Evolutionary conservation across 2,888 invertebrate genomes (phyloP), one percentile per base, ranked within the genome.

Genomic region (Tachina grossa): DNA sequence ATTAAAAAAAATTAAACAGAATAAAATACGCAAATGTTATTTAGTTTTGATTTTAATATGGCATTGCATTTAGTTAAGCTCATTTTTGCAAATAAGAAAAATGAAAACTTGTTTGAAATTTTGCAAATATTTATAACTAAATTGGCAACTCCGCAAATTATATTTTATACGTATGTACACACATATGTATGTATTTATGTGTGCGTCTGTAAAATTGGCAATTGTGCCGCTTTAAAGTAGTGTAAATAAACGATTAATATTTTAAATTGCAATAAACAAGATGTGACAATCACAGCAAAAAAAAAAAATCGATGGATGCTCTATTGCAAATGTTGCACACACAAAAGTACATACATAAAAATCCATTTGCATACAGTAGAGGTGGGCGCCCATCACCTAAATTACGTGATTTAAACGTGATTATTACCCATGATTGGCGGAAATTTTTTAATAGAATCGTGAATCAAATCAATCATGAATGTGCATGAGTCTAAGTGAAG

Each of bases 161-260:
- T 5, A 45, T 31, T 49, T n/a, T 6, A 31, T 31, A 31, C 31
- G 31, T 31, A 47, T n/a, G 0, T 31, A n/a, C n/a, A n/a, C n/a
- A n/a, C n/a, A n/a, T n/a, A 45, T 16, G n/a, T n/a, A 9, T 13
- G 31, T 31, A 47, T n/a, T 0, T 31, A 13, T 22, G 19, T 55
- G 45, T 45, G 22, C 13, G 16, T 31, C 6, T 51, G 55, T 71
- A 51, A 74, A 63, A 74, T 74, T 78, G 53, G n/a, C 72, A 78
- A 74, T 63, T 75, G 68, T 61, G 39, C 53, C 61, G 59, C 69
- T 76, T 75, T 19, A 55, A 82, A 69, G 45, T 22, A 57, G 61
- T 66, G 68, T 69, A 82, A 82, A 82, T 39, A 69, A 82, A 82
- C 75, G 53, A 69, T 82, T 82, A 75, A 76, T 75, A 81, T 75